Evolutionary conservation across 2,113 vertebrate species (phyloP), one percentile per base, ranked within the genome.

Genomic region (Protomyctophum bolini): DNA sequence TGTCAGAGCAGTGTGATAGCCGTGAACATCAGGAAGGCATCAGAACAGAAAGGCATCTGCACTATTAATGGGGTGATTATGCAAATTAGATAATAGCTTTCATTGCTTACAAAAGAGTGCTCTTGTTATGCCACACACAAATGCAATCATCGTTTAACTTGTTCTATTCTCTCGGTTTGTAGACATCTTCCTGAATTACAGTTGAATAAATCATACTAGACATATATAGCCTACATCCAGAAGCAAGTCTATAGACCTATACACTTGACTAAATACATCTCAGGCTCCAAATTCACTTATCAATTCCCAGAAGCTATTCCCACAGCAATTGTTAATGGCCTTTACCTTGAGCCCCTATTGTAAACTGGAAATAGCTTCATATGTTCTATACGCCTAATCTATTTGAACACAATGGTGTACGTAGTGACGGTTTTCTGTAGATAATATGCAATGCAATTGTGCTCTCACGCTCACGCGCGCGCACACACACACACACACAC

Each of bases 31-130:
- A 67, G 55, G 55, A 66, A 72, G 10, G 58, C 70, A 58, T 63
- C 63, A 64, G 5, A 72, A 70, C 41, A 63, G 8, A 68, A 63
- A 49, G 41, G 51, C 33, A 69, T 60, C 61, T 75, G 56, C 33
- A 60, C 9, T 72, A 86, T 83, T 81, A 82, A 83, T 66, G 28
- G 50, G 12, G 60, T 7, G 66, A 80, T 83, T 65, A 72, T 82
- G 74, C 33, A 84, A 83, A 85, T 85, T 8, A 56, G 6, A 64
- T 3, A 48, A 7, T 61, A 66, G 64, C 66, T 73, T 80, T 76
- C 70, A 75, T 73, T 74, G 10, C 10, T 71, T 58, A 76, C 56
- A 28, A 63, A 75, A 58, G 7, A 59, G 50, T 21, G 8, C 70
- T 74, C 68, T 65, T 64, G 52, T 46, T 54, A 50, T 75, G 76